A percentile compares a stretch with the other conserved stretches of the same genome.
These are phyloP conservation scores for Paramisgurnus dabryanus DNA, from an alignment of 2,113 vertebrate genomes.

Conservation along the genomic window DNA sequence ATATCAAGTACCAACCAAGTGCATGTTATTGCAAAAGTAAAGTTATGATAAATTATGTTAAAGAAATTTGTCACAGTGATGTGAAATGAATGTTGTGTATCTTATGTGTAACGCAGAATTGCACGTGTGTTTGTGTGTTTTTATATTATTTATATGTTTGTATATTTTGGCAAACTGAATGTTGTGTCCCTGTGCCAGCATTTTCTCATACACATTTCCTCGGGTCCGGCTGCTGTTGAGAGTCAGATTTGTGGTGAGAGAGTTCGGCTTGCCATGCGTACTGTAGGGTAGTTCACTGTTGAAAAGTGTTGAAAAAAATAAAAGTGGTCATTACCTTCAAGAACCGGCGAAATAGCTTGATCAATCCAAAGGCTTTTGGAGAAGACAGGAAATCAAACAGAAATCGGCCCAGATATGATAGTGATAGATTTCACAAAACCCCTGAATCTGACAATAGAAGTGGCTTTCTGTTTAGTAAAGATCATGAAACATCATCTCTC, in stretches of 20 bases:
- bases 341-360: conserved; percentile 7
- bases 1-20: too few species aligned
- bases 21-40: too few species aligned
- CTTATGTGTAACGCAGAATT: too few species aligned
- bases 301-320: conserved; percentile 1
- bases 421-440: not conserved
- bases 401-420: not conserved
- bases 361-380: conserved; percentile 40
- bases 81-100: too few species aligned
- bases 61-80: too few species aligned
- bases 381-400: not conserved
- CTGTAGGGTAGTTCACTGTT: not conserved
- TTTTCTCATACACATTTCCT: not conserved
- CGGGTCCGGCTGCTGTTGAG: not conserved
- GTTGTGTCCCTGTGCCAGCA: not conserved
- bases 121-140: not conserved
- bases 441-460: not conserved
- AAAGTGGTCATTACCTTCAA: conserved; percentile 39
- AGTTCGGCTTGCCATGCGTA: not conserved
- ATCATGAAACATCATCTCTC: too few species aligned
- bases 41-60: too few species aligned
- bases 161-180: conserved; percentile 1
- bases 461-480: not conserved
- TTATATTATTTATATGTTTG: too few species aligned
- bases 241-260: not conserved